Evolutionary conservation across 2,113 vertebrate species (phyloP), one percentile per base, ranked within the genome.

Genomic region (Microcebus tavaratra): DNA sequence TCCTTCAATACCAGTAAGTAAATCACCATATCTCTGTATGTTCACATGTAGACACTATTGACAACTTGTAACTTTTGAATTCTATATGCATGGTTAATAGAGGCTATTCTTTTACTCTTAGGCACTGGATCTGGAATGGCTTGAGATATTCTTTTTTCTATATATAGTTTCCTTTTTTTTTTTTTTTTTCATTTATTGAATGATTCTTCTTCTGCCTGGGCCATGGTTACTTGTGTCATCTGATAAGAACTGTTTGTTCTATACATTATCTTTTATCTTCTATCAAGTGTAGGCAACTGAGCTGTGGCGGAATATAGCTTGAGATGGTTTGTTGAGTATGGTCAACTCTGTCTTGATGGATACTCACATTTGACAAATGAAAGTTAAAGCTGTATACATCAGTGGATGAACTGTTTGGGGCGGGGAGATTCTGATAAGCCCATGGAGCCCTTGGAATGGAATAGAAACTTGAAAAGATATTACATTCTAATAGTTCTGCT

Each of bases 1-100:
- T 98, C 97, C 88, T 98, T 99, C 91, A 99, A 88, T 0, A 99
- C 99, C 97, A 99, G 95, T 63, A 99, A 94, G 68, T 99, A 99
- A 93, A 99, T 98, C 59, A 99, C 98, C 84, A 99, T 99, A 45
- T 99, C 99, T 73, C 98, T 98, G 93, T 98, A 99, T 0, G 99
- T 97, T 6, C 92, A 96, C 93, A 98, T 98, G 6, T 97, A 98
- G 78, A 99, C 97, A 0, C 96, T 92, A 61, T 94, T 99, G 87
- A 95, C 97, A 88, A 98, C 45, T 57, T 98, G 98, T 96, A 98
- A 97, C 98, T 98, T 99, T 81, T 98, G 98, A 92, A 99, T 96
- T 14, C 98, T 98, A 79, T 98, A 98, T 90, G 99, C 99, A 96
- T 98, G 99, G 95, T 99, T 99, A 86, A 99, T 96, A 21, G 99